These are phyloP conservation scores for Mycteria americana DNA, from an alignment of 2,797 vertebrate species.

Conservation along the genomic window DNA sequence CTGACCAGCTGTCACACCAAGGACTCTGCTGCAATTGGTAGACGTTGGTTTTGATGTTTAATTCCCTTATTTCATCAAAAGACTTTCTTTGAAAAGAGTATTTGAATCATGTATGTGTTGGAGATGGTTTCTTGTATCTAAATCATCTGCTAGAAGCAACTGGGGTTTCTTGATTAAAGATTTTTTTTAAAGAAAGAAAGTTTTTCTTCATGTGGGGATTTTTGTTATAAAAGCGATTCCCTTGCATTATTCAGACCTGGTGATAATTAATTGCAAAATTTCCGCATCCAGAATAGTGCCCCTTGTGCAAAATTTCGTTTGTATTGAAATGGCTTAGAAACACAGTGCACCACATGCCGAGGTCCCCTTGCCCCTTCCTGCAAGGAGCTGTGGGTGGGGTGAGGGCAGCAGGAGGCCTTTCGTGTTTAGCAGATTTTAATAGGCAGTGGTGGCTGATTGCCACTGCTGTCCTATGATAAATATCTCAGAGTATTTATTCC, in stretches of 20 bases:
- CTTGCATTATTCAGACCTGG: not conserved
- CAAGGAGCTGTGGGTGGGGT: not conserved
- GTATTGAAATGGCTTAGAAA: not conserved
- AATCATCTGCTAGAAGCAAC: not conserved
- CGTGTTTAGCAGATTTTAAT: not conserved
- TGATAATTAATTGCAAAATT: not conserved
- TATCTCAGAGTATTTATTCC: not conserved
- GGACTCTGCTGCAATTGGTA: not conserved
- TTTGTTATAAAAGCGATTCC: not conserved
- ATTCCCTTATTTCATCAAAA: slow-evolving; percentile 33
- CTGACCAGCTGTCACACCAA: slow-evolving; percentile 12
- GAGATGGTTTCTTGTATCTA: not conserved
- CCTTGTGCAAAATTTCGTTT: not conserved
- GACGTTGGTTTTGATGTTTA: slow-evolving; percentile 13
- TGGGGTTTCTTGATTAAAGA: not conserved
- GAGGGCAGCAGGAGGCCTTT: not conserved
- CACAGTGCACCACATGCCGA: not conserved
- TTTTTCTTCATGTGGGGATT: not conserved
- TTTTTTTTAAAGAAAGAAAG: not conserved
- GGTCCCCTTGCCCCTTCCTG: not conserved
- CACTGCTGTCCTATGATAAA: not conserved
- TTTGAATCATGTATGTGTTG: slow-evolving; percentile 6
- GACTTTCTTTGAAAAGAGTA: not conserved
- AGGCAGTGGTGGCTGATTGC: not conserved
- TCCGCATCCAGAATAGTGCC: not conserved